A percentile compares a stretch with the other conserved stretches of the same genome.
These are phyloP conservation scores for Germaria angustata DNA, from an alignment of 2,888 invertebrate species.

Conservation along the genomic window DNA sequence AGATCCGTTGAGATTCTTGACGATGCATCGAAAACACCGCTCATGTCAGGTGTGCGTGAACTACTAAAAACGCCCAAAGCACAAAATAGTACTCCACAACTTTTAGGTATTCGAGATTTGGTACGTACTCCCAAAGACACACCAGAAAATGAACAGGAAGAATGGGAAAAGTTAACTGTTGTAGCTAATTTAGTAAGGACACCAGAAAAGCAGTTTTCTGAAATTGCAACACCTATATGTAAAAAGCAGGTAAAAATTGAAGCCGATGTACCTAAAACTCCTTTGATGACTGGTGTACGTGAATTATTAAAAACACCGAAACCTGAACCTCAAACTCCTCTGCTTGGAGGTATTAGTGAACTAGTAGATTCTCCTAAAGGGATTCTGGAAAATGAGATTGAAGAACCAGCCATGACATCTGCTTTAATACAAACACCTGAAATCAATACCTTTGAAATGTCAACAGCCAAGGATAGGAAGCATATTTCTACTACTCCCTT, in stretches of 20 bases:
- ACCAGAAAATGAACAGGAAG: slow-evolving; percentile 30
- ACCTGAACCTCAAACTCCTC: slow-evolving; percentile 47
- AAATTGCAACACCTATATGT: slow-evolving; percentile 1
- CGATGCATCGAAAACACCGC: slow-evolving; percentile 48
- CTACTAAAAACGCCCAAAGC: slow-evolving; percentile 66
- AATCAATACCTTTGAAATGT: not conserved
- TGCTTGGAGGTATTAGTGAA: slow-evolving; percentile 66
- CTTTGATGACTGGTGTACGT: slow-evolving; percentile 58
- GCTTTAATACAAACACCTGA: slow-evolving; percentile 72
- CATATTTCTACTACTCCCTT: slow-evolving; percentile 44
- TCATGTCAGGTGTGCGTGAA: slow-evolving; percentile 64
- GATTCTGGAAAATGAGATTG: slow-evolving; percentile 22
- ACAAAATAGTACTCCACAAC: slow-evolving; percentile 45
- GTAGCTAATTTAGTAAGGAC: slow-evolving; percentile 72
- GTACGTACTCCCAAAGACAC: slow-evolving; percentile 68
- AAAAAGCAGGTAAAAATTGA: slow-evolving; percentile 15
- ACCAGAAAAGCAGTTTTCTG: slow-evolving; percentile 47
- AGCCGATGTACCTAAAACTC: slow-evolving; percentile 47
- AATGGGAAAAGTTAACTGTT: slow-evolving; percentile 63
- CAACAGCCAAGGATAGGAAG: slow-evolving; percentile 36
- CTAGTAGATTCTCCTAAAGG: slow-evolving; percentile 68
- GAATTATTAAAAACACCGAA: slow-evolving; percentile 69
- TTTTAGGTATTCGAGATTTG: slow-evolving; percentile 66
- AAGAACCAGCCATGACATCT: slow-evolving; percentile 67
- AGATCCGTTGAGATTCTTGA: slow-evolving; percentile 17